Base-by-base conservation (phyloP, 2,888 invertebrate species). In the Conistra vaccinii region DNA sequence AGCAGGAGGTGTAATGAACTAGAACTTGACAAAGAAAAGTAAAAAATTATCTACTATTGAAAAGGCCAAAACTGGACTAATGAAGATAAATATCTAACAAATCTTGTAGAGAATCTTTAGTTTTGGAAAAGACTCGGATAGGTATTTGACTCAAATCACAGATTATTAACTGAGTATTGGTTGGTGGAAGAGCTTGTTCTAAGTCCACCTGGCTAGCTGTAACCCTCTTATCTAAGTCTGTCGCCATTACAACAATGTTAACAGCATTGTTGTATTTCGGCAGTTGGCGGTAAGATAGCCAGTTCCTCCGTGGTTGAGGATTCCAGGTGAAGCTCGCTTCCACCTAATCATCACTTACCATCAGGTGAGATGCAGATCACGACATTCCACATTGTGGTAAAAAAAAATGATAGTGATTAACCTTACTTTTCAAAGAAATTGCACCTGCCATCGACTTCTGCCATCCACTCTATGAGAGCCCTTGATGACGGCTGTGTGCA, bases 391-490 rank as follows among this genome's bases (percentile, higher is more conserved):
- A 35, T 35, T 4, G 3, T 3, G 35, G 3, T 35, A 35, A 35
- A 35, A 35, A 35, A 35, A 35, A 4, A 35, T 4, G 48, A 20
- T 0, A 55, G 17, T 29, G n/a, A 39, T 17, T 20, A 5, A 69
- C 71, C 93, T 91, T 90, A 96, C 91, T 97, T 95, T 71, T 97
- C 94, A 90, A 97, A 98, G 2, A 98, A 93, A 89, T 98, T 97
- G 58, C 97, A 95, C 77, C 93, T 93, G 0, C 91, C 92, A 81
- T 98, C 98, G 9, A 97, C 95, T 63, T 96, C 92, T 32, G 97
- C 96, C 98, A 98, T 98, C 89, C 97, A 98, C 77, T 97, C 92
- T 83, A 98, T 96, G 1, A 98, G 92, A 0, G 95, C 94, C 66
- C 94, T 95, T 0, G 98, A 97, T 2, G 97, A 96, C 10, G 96